Percentiles rank a stretch among this genome's conserved stretches.
Conservation (phyloP, 2,113 vertebrate genomes). For the Gavialis gangeticus region DNA sequence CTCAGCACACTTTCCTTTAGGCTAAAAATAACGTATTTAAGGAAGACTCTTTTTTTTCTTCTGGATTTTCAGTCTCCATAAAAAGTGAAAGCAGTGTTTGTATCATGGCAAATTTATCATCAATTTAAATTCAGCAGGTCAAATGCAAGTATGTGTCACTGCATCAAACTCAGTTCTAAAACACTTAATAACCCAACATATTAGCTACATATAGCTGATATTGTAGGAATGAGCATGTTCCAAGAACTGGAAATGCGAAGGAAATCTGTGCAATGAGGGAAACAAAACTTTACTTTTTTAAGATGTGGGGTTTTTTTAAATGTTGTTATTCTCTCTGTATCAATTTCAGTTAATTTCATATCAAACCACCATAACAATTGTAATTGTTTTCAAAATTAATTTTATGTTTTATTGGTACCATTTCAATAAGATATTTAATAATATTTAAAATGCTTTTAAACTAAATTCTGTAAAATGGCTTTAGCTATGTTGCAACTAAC, state of each 20-base stretch:
- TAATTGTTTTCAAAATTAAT: not conserved
- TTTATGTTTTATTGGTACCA: not conserved
- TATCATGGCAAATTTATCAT: not conserved
- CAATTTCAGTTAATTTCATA: not conserved
- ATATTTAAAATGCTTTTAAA: not conserved
- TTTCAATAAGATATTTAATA: not conserved
- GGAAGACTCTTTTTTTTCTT: not conserved
- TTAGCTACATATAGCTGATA: not conserved
- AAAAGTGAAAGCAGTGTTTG: not conserved
- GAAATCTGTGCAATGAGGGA: not conserved
- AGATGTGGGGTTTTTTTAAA: not conserved
- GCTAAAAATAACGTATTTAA: not conserved
- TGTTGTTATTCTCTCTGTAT: not conserved
- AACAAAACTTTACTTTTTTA: not conserved
- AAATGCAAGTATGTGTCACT: not conserved
- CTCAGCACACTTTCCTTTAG: no score
- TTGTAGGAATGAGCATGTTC: not conserved
- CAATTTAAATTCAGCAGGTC: not conserved
- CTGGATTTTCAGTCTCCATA: no score
- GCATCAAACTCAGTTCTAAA: not conserved
- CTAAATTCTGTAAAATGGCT: not conserved
- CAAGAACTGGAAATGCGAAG: not conserved
- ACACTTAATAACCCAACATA: not conserved
- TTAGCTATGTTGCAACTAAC: not conserved
- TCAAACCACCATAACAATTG: not conserved